A percentile compares a stretch with the other conserved stretches of the same genome.
phyloP scores from a whole-genome alignment of 2,113 vertebrate genomes.

The Empidonax traillii region DNA sequence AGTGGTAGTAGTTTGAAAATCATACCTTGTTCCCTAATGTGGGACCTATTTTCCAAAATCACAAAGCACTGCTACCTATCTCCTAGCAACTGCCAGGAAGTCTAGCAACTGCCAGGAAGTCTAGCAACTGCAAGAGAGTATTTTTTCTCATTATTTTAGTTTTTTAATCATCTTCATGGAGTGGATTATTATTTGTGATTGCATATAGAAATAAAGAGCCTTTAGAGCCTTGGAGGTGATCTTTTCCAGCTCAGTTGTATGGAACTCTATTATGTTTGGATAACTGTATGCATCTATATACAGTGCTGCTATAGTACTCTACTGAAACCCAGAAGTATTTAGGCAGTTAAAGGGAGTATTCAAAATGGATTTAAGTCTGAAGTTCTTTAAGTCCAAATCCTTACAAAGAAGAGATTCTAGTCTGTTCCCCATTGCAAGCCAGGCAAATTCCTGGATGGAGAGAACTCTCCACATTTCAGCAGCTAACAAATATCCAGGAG shows the following conservation, averaged over 20 bases:
- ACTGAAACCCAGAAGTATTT: background rate
- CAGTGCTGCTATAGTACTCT: background rate
- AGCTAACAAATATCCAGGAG: background rate
- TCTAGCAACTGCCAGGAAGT: background rate
- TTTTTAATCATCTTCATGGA: background rate
- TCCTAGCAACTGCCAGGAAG: conserved; percentile 24
- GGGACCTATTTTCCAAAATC: background rate
- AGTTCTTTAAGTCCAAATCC: background rate
- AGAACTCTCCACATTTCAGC: background rate
- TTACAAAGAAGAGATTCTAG: background rate
- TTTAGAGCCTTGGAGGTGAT: background rate
- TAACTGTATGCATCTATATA: background rate
- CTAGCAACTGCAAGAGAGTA: background rate
- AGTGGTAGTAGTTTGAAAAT: background rate
- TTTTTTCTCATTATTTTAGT: background rate
- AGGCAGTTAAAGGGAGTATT: background rate
- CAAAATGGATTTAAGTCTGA: background rate
- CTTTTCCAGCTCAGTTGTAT: background rate
- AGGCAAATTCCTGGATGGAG: background rate
- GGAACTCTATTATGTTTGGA: background rate
- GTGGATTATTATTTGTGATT: background rate
- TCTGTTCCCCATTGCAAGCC: background rate
- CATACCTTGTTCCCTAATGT: background rate
- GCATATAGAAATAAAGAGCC: background rate
- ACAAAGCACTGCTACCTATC: background rate